A percentile compares a stretch with the other conserved stretches of the same genome.
Conservation (phyloP, 2,113 vertebrate species). For the Laticauda laticaudata region DNA sequence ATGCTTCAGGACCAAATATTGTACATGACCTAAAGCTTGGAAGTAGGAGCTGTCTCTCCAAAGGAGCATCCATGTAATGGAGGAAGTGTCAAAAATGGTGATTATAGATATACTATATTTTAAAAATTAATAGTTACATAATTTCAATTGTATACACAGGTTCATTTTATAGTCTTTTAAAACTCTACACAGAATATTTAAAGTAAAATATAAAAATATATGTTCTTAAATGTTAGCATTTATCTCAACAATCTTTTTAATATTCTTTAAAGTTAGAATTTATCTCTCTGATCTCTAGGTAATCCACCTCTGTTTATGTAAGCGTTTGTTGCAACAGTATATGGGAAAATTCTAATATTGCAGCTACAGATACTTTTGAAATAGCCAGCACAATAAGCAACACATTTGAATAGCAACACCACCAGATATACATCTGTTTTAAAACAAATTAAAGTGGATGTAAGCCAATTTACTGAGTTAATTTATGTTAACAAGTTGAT, state of each 20-base stretch:
- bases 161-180: neutral
- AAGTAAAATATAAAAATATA: neutral
- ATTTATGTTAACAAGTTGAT: neutral
- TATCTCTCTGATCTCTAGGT: neutral
- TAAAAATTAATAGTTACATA: neutral
- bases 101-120: neutral
- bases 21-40: neutral
- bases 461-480: neutral
- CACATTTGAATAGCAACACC: neutral
- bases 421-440: neutral
- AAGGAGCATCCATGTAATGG: neutral
- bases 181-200: neutral
- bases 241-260: neutral
- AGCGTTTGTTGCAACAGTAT: neutral
- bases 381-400: neutral
- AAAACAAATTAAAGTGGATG: neutral
- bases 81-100: neutral
- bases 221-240: neutral
- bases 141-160: neutral
- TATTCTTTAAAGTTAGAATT: neutral
- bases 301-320: constrained; percentile 1
- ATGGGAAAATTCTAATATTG: neutral
- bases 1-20: neutral
- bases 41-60: neutral
- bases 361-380: neutral